A percentile compares a stretch with the other conserved stretches of the same genome.
phyloP scores from a whole-genome alignment of 2,888 invertebrate species.

The Drosophila eohydei region DNA sequence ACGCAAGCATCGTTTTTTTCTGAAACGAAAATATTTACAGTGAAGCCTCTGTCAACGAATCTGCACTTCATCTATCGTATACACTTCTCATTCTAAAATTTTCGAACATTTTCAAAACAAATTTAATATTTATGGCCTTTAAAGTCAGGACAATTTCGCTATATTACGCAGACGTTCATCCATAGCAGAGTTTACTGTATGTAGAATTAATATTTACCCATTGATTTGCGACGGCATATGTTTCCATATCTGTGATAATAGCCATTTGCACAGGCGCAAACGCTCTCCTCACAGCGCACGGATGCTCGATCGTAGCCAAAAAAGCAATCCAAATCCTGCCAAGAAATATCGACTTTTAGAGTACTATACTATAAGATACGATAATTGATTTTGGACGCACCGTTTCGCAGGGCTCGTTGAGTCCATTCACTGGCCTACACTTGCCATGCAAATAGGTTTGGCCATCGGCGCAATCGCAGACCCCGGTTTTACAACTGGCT shows the following conservation, averaged over 20 bases:
- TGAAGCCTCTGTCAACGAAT: neutral
- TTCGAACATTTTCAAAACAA: too few relatives aligned
- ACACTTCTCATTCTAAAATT: too few relatives aligned
- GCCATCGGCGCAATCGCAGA: conserved; percentile 84
- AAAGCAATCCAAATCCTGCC: conserved; percentile 82
- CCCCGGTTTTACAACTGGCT: conserved; percentile 84
- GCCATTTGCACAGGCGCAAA: conserved; percentile 84
- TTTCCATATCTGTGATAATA: conserved; percentile 85
- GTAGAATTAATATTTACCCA: conserved; percentile 69
- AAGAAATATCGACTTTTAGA: neutral
- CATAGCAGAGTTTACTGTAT: neutral
- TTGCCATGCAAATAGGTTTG: conserved; percentile 83
- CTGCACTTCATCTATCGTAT: too few relatives aligned
- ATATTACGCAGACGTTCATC: neutral
- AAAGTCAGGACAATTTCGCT: too few relatives aligned
- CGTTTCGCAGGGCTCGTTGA: conserved; percentile 81
- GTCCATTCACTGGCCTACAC: conserved; percentile 82
- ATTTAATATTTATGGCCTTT: too few relatives aligned
- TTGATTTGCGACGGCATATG: conserved; percentile 85
- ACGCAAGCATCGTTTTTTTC: conserved; percentile 83
- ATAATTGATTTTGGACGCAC: conserved; percentile 21
- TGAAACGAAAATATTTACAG: neutral
- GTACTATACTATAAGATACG: too few relatives aligned
- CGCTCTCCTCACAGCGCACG: conserved; percentile 82
- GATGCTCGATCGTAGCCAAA: conserved; percentile 85